Base-by-base conservation (phyloP, 2,113 vertebrate species). In the Pteruthius melanotis region DNA sequence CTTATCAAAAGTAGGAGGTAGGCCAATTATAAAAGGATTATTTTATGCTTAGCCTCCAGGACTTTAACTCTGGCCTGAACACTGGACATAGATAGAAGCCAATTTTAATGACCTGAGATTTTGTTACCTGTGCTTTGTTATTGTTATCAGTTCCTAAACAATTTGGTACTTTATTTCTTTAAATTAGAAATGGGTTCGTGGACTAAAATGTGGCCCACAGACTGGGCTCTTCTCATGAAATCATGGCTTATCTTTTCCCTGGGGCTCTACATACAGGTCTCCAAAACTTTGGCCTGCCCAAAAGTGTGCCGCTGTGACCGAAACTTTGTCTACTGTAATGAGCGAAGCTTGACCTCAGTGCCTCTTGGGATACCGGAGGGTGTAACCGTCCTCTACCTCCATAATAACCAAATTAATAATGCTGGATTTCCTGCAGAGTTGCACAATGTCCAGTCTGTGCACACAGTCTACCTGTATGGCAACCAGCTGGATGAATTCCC, bases 401-500 rank as follows among this genome's bases (percentile, higher is more conserved):
- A 99, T 92, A 99, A 99, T 98, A 99, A 99, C 99, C 99, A 99
- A 99, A 99, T 99, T 97, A 99, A 99, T 98, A 99, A 99, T 97
- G 99, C 99, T 97, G 99, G 99, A 90, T 99, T 99, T 97, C 99
- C 99, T 50, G 42, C 99, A 60, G 99, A 99, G 95, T 98, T 99
- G 96, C 99, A 99, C 97, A 98, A 98, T 16, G 98, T 99, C 56
- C 99, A 97, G 83, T 99, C 99, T 2, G 99, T 99, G 95, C 99
- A 99, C 93, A 99, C 98, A 0, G 99, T 99, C 89, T 98, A 98
- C 97, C 98, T 99, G 49, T 99, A 99, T 3, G 99, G 99, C 94
- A 99, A 99, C 98, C 99, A 99, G 56, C 96, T 99, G 97, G 99
- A 99, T 37, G 99, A 99, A 94, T 99, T 99, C 92, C 99, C 99